Conservation (phyloP, 2,888 invertebrate species). For the Entomobrya multifasciata region DNA sequence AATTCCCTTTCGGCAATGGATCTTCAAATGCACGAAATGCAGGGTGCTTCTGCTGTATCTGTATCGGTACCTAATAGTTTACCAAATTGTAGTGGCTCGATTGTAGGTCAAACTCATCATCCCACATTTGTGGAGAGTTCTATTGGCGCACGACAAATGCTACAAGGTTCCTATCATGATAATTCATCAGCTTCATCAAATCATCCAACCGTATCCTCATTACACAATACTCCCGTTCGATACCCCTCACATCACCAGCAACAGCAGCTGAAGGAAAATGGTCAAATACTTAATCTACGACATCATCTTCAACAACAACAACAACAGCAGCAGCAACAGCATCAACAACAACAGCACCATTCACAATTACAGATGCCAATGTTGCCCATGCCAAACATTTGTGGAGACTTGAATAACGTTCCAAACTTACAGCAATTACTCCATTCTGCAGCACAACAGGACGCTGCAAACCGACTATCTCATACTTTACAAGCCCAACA, state of each 20-base stretch:
- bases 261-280: conserved; percentile 69
- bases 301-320: conserved; percentile 57
- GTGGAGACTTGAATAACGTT: conserved; percentile 74
- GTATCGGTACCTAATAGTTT: background rate
- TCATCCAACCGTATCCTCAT: background rate
- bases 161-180: conserved; percentile 6
- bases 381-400: conserved; percentile 78
- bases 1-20: conserved; percentile 55
- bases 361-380: conserved; percentile 54
- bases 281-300: conserved; percentile 68
- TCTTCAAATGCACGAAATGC: conserved; percentile 61
- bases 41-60: conserved; percentile 4
- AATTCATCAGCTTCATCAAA: conserved; percentile 18
- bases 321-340: conserved; percentile 54
- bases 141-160: background rate
- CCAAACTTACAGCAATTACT: conserved; percentile 66
- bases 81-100: background rate
- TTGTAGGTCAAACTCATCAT: conserved; percentile 36
- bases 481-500: conserved; percentile 51
- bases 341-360: conserved; percentile 46
- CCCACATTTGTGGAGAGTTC: conserved; percentile 48
- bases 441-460: conserved; percentile 52
- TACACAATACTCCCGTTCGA: conserved; percentile 51
- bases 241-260: conserved; percentile 51
- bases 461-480: conserved; percentile 23